Evolutionary conservation across 2,888 invertebrate species (phyloP).

Genomic region (Helicoverpa assulta): DNA sequence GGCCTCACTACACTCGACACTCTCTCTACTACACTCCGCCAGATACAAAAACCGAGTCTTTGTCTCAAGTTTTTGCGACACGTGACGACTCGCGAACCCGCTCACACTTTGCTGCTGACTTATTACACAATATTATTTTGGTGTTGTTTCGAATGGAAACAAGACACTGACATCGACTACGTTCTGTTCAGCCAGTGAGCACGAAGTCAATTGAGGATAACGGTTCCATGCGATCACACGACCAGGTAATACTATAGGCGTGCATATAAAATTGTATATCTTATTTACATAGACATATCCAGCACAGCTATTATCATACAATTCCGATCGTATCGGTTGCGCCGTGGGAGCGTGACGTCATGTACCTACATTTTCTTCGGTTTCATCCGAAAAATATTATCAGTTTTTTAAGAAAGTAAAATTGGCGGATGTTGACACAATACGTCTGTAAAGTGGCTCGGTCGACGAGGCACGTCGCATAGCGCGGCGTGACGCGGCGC

Average conservation of each 20-base stretch:
- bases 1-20: constrained; percentile 13
- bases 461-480: neutral
- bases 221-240: constrained; percentile 8
- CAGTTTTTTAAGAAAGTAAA: constrained; percentile 1
- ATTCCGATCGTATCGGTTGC: neutral
- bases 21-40: no score
- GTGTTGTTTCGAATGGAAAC: constrained; percentile 5
- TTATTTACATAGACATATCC: constrained; percentile 5
- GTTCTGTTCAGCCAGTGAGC: constrained; percentile 7
- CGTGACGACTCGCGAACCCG: no score
- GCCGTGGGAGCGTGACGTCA: neutral
- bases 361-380: constrained; percentile 5
- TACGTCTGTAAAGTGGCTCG: neutral
- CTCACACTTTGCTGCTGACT: neutral
- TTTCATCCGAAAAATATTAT: constrained; percentile 5
- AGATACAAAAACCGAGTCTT: constrained; percentile 8
- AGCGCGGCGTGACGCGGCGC: neutral
- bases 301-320: neutral
- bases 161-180: constrained; percentile 15
- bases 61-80: constrained; percentile 10
- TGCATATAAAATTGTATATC: neutral
- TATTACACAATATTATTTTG: constrained; percentile 18
- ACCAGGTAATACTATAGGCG: neutral
- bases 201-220: constrained; percentile 13
- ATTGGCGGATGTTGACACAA: constrained; percentile 9